Conservation (phyloP, 2,113 vertebrate species). For the Oenanthe melanoleuca region DNA sequence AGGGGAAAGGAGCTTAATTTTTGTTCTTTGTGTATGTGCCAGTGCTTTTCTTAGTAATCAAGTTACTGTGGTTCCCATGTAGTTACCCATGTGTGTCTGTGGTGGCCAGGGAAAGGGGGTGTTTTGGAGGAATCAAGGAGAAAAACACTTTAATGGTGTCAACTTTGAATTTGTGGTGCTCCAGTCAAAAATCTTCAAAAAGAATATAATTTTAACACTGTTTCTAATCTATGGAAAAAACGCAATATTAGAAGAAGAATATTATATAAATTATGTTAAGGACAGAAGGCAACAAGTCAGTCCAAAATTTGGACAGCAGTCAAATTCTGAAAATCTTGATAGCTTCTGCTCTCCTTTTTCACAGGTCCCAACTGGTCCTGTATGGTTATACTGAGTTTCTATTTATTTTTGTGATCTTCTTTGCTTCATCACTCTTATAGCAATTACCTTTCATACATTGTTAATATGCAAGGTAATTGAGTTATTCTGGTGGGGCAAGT, state of each 20-base stretch:
- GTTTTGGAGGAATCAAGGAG: not conserved
- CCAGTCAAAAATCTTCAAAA: not conserved
- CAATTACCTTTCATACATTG: not conserved
- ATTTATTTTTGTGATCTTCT: not conserved
- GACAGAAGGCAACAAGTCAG: not conserved
- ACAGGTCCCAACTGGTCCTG: not conserved
- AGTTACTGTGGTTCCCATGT: not conserved
- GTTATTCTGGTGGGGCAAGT: not conserved
- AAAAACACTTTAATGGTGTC: not conserved
- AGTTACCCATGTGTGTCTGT: not conserved
- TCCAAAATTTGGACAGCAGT: not conserved
- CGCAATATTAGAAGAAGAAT: not conserved
- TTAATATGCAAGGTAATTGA: not conserved
- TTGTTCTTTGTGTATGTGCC: not conserved
- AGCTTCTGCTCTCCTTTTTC: not conserved
- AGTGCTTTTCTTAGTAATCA: not conserved
- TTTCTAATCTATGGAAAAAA: not conserved
- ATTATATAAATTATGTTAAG: not conserved
- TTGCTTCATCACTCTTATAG: not conserved
- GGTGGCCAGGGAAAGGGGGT: rapidly evolving
- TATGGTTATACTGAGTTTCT: not conserved
- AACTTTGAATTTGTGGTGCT: not conserved
- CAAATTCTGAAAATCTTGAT: not conserved
- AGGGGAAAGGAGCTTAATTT: not conserved
- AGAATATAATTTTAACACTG: not conserved